phyloP scores from a whole-genome alignment of 2,797 vertebrate genomes.

The Gobio occitaniae region DNA sequence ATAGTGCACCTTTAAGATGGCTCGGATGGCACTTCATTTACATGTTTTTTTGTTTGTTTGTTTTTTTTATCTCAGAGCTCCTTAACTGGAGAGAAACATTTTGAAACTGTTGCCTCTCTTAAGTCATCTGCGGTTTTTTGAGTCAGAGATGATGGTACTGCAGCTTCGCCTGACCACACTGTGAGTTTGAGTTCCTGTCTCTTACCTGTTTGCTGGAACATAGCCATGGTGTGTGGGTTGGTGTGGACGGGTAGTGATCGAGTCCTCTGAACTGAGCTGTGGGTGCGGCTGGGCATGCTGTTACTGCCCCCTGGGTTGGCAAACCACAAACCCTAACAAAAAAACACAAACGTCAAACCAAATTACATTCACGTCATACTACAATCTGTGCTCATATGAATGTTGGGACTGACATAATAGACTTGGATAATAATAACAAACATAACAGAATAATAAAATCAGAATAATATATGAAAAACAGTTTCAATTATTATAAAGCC shows the following conservation, averaged over 20 bases:
- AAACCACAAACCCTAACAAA: slow-evolving; percentile 92
- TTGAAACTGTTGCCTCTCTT: background rate
- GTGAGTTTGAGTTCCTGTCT: background rate
- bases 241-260: slow-evolving; percentile 95
- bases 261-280: slow-evolving; percentile 96
- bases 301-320: slow-evolving; percentile 98
- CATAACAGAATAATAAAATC: background rate
- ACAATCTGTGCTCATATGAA: slow-evolving; percentile 15
- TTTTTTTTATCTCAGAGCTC: background rate
- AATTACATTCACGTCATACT: slow-evolving; percentile 28
- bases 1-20: background rate
- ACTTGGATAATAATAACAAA: slow-evolving; percentile 46
- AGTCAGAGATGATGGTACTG: background rate
- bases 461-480: background rate
- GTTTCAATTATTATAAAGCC: background rate
- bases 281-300: slow-evolving; percentile 95
- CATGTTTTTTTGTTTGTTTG: background rate
- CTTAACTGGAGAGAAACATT: background rate
- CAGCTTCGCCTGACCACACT: background rate
- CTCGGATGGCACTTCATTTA: background rate
- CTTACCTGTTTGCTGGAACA: slow-evolving; percentile 94
- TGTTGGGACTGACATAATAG: slow-evolving; percentile 62
- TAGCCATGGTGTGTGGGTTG: slow-evolving; percentile 92
- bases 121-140: background rate
- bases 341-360: background rate